Evolutionary conservation across 1,140 invertebrate genomes (phyloP), one percentile per base, ranked within the genome.

Genomic region (Cataglyphis hispanica): DNA sequence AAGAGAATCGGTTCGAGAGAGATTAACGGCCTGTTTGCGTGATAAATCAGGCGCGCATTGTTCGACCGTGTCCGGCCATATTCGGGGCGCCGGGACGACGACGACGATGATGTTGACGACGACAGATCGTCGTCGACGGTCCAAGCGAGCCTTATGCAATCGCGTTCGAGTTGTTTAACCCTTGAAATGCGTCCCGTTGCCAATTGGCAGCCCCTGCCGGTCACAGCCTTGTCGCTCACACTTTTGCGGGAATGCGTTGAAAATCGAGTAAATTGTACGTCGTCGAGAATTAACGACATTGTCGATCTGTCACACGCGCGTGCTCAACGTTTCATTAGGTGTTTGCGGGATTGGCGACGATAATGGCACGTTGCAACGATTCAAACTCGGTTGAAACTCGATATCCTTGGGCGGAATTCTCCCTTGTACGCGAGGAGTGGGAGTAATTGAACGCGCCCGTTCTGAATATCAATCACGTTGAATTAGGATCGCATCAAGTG

Each of bases 171-270:
- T 81, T 72, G 78, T 81, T 81, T 81, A 81, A 81, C 78, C 66
- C 66, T 66, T 70, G 43, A 72, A 58, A 60, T 3, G 19, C n/a
- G 46, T 72, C 22, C 46, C 25, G 78, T 27, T 81, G 78, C 78
- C 78, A 81, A 72, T 81, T 81, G 78, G 66, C 78, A 72, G 25
- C 53, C 53, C 64, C 70, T 70, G 43, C 43, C 43, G 77, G 64
- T 56, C 16, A 34, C 64, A 80, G 77, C 64, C 46, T 80, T 80
- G 64, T 34, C 66, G 77, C 22, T 43, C 37, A 16, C 25, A 11
- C 37, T 50, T 50, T 50, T 50, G 58, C 19, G 60, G 13, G 7
- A 25, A 22, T 34, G 40, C 77, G 77, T 4, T 16, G 77, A 69
- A 72, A 81, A 60, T 40, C 34, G 64, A 70, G 27, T 37, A 81